Percentiles rank a stretch among this genome's conserved stretches.
Evolutionary conservation across 2,797 vertebrate species (phyloP).

Genomic region (Ispidina picta): DNA sequence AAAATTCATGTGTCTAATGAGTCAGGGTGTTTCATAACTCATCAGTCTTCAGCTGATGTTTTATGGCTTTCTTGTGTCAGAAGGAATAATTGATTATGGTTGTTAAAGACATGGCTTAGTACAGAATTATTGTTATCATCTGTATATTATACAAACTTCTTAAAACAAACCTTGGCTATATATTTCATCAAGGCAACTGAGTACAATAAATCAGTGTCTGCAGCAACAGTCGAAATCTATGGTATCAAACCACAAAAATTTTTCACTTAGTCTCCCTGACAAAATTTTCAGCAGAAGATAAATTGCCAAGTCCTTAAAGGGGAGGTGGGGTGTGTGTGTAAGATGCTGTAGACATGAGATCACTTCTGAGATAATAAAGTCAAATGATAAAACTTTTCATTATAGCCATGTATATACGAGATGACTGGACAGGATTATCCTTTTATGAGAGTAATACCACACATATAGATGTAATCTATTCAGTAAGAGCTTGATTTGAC

Average conservation of each 20-base stretch:
- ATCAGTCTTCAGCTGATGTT: conserved; percentile 22
- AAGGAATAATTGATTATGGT: not conserved
- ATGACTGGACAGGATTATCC: not conserved
- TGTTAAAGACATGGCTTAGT: not conserved
- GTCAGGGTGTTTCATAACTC: conserved; percentile 26
- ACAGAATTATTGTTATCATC: conserved; percentile 8
- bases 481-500: not conserved
- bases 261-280: not conserved
- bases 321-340: not conserved
- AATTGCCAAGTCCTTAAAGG: not conserved
- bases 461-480: not conserved
- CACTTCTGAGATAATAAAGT: not conserved
- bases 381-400: not conserved
- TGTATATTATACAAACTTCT: conserved; percentile 4
- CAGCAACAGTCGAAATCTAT: not conserved
- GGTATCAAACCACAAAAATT: not conserved
- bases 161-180: conserved; percentile 3
- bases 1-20: conserved; percentile 24
- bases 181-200: not conserved
- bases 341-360: not conserved
- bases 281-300: conserved; percentile 3
- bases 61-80: conserved; percentile 11
- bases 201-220: not conserved
- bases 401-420: not conserved
- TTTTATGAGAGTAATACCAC: not conserved